These are phyloP conservation scores for Lordiphosa andalusiaca DNA, from an alignment of 2,888 invertebrate species.

Conservation along the genomic window DNA sequence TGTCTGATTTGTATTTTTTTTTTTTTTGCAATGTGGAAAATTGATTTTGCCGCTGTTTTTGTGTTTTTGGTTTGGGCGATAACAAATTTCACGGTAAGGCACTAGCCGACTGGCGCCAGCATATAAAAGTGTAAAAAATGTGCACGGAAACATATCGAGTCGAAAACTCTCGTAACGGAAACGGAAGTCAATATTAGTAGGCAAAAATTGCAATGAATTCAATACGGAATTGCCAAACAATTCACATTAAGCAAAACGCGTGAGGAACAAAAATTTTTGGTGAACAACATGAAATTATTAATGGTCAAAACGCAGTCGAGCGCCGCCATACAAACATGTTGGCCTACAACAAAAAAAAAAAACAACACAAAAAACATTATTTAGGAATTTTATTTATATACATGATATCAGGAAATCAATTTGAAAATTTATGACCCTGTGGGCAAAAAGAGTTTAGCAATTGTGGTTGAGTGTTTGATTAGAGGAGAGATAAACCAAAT, in stretches of 20 bases:
- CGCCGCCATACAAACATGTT: not conserved
- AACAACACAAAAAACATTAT: conserved; percentile 5
- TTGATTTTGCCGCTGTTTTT: conserved; percentile 39
- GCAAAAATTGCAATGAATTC: conserved; percentile 52
- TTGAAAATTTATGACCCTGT: conserved; percentile 48
- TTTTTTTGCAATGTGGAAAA: conserved; percentile 31
- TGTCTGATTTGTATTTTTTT: conserved; percentile 64
- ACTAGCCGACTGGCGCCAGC: conserved; percentile 31
- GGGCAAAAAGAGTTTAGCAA: conserved; percentile 7
- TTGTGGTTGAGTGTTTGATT: conserved; percentile 7
- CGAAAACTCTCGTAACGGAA: conserved; percentile 60
- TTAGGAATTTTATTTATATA: conserved; percentile 39
- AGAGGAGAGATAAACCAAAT: conserved; percentile 19
- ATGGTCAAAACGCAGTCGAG: conserved; percentile 51
- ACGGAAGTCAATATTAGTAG: conserved; percentile 73
- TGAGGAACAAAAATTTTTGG: conserved; percentile 32
- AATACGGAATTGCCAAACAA: conserved; percentile 43
- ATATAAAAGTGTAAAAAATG: conserved; percentile 34
- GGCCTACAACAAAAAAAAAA: too few relatives aligned
- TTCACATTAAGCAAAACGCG: conserved; percentile 40
- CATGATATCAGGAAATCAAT: conserved; percentile 59
- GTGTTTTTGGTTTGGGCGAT: conserved; percentile 46
- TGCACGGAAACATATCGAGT: conserved; percentile 60
- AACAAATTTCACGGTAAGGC: conserved; percentile 52
- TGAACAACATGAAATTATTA: conserved; percentile 55